phyloP scores from a whole-genome alignment of 2,888 invertebrate genomes.

The Agrochola lota region DNA sequence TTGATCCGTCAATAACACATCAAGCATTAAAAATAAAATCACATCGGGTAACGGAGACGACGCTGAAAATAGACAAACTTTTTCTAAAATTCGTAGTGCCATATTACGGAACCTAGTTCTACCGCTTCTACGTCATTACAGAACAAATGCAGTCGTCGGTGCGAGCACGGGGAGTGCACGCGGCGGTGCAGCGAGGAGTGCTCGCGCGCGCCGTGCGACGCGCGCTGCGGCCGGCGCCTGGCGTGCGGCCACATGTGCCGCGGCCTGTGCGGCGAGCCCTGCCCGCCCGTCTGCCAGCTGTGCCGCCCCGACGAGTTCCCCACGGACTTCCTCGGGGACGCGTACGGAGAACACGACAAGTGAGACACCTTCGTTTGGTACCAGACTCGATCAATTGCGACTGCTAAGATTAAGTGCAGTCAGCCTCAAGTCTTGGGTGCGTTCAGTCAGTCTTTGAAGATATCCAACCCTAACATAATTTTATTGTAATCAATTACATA shows the following conservation, averaged over 20 bases:
- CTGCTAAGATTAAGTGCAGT: neutral
- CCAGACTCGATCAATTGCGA: neutral
- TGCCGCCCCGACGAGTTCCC: constrained; percentile 90
- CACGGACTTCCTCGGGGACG: constrained; percentile 80
- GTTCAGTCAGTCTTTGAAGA: neutral
- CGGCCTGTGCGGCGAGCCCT: constrained; percentile 93
- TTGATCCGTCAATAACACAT: constrained; percentile 2
- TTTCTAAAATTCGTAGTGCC: too few species aligned
- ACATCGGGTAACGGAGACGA: too few species aligned
- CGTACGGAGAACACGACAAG: constrained; percentile 88
- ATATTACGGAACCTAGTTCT: neutral
- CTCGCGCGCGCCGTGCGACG: constrained; percentile 82
- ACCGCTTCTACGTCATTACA: constrained; percentile 54
- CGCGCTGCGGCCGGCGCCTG: constrained; percentile 80
- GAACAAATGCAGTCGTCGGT: constrained; percentile 84
- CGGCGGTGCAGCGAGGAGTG: constrained; percentile 87
- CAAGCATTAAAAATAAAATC: neutral
- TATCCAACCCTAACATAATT: too few species aligned
- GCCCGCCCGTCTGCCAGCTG: constrained; percentile 90
- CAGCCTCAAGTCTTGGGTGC: neutral
- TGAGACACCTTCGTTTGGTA: constrained; percentile 62
- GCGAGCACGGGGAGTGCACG: constrained; percentile 87
- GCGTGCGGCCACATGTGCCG: constrained; percentile 92
- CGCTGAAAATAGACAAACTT: too few species aligned
- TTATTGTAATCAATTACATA: neutral